Conservation (phyloP, 1,140 invertebrate species). For the Pseudoatta argentina region DNA sequence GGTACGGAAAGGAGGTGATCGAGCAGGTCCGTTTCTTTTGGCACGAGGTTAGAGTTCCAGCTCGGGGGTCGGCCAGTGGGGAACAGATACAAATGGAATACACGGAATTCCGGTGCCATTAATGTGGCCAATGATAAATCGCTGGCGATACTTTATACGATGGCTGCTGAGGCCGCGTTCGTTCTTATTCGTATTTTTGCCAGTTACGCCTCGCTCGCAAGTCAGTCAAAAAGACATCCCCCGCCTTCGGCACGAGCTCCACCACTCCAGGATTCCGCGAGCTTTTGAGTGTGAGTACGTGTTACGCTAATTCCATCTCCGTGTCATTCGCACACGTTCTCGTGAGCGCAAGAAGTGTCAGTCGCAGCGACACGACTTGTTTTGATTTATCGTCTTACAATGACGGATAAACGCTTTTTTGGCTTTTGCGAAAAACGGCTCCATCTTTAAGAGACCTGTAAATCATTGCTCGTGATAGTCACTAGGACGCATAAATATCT, state of each 20-base stretch:
- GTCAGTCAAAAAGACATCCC: constrained; percentile 73
- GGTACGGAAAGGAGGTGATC: constrained; percentile 65
- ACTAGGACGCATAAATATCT: constrained; percentile 17
- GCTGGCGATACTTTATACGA: constrained; percentile 83
- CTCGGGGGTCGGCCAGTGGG: constrained; percentile 57
- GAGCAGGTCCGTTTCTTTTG: constrained; percentile 77
- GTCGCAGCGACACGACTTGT: constrained; percentile 53
- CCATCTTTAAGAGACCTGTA: constrained; percentile 53
- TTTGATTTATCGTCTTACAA: constrained; percentile 76
- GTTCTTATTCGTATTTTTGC: constrained; percentile 82
- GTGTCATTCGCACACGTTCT: constrained; percentile 54
- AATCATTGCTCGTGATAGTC: constrained; percentile 69
- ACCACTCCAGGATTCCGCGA: constrained; percentile 1
- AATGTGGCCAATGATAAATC: constrained; percentile 83
- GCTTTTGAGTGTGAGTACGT: constrained; percentile 34
- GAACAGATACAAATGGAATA: constrained; percentile 85
- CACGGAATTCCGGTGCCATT: constrained; percentile 82
- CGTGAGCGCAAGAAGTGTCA: constrained; percentile 32
- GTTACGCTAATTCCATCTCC: constrained; percentile 68
- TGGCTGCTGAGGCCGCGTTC: constrained; percentile 79
- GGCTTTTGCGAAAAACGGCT: constrained; percentile 43
- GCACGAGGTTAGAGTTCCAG: constrained; percentile 76
- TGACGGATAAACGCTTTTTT: constrained; percentile 72
- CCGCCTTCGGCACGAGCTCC: constrained; percentile 32
- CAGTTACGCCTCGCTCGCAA: constrained; percentile 64